Base-by-base conservation (phyloP, 1,140 invertebrate species). In the Anadara kagoshimensis region DNA sequence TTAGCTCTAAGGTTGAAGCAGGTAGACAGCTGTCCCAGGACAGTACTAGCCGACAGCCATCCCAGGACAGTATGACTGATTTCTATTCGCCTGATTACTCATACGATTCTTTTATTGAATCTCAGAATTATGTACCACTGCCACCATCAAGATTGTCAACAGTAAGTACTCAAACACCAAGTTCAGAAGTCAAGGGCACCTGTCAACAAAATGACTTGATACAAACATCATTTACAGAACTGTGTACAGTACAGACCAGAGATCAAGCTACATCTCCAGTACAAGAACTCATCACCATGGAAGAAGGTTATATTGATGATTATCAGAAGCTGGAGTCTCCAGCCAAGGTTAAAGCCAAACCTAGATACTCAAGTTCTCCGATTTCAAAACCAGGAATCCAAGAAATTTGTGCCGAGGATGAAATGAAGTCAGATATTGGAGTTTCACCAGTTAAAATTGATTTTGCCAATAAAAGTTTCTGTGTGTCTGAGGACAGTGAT, bases 291-390 rank as follows among this genome's bases (percentile, higher is more conserved):
- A 16, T 65, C 20, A 69, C 45, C n/a, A 63, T 49, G 24, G 61
- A 75, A 20, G 20, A 61, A 59, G 69, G 59, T 59, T n/a, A 65
- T 45, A 67, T 69, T 20, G 66, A 75, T 16, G 69, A 66, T 20
- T 56, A 14, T 20, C 41, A 62, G 58, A n/a, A 43, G 7, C 44
- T 29, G 26, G 24, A 49, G 16, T 45, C 58, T 44, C 65, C 72
- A 45, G 45, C 51, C 18, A 51, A 63, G 29, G 16, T 29, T 7
- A 49, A 7, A 11, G 20, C 62, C 20, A 69, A 58, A 45, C 67
- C 73, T 26, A 57, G 73, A 29, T 75, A 75, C 29, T 75, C 73
- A 16, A 75, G 73, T 53, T 75, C 73, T 53, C 73, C 73, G n/a
- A 66, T 65, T n/a, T 18, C 7, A 12, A 47, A 36, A 47, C 45